phyloP scores from a whole-genome alignment of 2,888 invertebrate genomes.

The Teinopalpus imperialis region DNA sequence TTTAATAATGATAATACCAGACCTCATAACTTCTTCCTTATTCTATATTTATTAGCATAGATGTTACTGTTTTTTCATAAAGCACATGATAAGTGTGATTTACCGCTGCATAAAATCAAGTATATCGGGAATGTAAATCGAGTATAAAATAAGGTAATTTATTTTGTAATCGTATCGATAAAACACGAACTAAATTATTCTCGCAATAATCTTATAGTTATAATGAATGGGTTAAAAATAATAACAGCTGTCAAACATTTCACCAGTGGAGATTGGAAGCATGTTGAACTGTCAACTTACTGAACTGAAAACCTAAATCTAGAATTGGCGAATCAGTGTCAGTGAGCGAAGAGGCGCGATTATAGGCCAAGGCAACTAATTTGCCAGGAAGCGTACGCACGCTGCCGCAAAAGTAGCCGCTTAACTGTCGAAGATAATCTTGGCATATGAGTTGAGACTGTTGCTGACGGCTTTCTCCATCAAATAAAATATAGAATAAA shows the following conservation, averaged over 20 bases:
- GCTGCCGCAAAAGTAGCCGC: constrained; percentile 36
- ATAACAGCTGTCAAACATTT: constrained; percentile 30
- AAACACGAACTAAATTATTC: no score
- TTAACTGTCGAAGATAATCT: constrained; percentile 35
- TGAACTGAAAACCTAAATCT: constrained; percentile 81
- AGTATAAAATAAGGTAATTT: no score
- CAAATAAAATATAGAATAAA: no score
- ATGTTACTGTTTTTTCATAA: no score
- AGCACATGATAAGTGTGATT: no score
- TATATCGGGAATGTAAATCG: no score
- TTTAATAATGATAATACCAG: no score
- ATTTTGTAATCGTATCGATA: no score
- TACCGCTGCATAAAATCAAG: no score
- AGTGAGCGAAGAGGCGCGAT: constrained; percentile 57
- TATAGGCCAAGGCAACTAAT: constrained; percentile 77
- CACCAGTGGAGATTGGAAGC: constrained; percentile 52
- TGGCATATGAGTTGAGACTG: constrained; percentile 24
- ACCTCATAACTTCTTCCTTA: no score
- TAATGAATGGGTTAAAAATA: constrained; percentile 13
- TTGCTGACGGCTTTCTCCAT: constrained; percentile 11
- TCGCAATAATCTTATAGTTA: neutral
- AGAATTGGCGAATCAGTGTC: constrained; percentile 74
- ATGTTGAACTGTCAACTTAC: constrained; percentile 63
- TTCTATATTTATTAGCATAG: no score
- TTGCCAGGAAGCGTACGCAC: constrained; percentile 36